These are phyloP conservation scores for Oreamnos americanus DNA, from an alignment of 2,113 vertebrate genomes.

Conservation along the genomic window DNA sequence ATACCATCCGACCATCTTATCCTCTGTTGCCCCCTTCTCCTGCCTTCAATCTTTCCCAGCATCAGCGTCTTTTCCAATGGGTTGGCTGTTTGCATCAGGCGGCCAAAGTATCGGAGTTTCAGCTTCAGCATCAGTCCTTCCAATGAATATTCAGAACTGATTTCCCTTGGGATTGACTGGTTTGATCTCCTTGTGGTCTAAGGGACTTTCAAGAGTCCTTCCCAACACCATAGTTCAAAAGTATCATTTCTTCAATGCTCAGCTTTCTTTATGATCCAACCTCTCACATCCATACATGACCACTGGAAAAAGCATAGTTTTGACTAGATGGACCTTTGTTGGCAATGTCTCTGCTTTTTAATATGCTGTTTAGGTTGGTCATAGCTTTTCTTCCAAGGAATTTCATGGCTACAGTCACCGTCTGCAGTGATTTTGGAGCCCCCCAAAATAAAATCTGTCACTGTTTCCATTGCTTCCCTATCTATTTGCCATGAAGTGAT, in stretches of 20 bases:
- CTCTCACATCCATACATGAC: not conserved
- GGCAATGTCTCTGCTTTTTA: not conserved
- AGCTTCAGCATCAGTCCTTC: not conserved
- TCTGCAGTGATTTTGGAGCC: not conserved
- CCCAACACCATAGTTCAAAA: not conserved
- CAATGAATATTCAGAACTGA: not conserved
- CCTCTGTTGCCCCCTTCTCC: not conserved
- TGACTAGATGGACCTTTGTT: not conserved
- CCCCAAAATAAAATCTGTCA: fast-evolving
- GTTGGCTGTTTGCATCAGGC: not conserved
- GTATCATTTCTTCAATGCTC: not conserved
- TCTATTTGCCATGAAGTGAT: not conserved
- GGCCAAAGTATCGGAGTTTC: not conserved
- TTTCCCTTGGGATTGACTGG: not conserved
- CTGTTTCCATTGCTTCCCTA: not conserved
- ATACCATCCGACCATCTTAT: not conserved
- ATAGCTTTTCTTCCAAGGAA: not conserved
- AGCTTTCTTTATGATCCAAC: not conserved
- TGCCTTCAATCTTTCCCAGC: not conserved
- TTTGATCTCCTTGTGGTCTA: not conserved
- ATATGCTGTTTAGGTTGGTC: not conserved
- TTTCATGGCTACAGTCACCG: not conserved
- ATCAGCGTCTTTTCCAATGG: not conserved
- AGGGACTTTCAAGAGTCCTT: not conserved
- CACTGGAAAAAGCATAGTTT: not conserved